A percentile compares a stretch with the other conserved stretches of the same genome.
Conservation (phyloP, 64 coral and sea anemone species). For the Acropora yongei region DNA sequence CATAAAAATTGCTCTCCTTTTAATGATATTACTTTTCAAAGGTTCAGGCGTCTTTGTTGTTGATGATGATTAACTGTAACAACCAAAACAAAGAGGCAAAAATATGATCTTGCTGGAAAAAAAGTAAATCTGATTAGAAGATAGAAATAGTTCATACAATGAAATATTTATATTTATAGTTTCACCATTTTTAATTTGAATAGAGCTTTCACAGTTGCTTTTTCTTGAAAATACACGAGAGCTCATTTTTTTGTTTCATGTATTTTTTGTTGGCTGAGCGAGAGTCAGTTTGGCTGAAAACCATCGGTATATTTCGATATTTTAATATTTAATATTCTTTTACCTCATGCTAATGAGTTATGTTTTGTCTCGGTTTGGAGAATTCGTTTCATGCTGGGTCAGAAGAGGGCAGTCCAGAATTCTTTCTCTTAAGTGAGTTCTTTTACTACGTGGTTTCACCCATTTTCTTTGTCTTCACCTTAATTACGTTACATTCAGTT, state of each 20-base stretch:
- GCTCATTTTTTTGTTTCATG: not conserved
- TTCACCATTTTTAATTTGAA: not conserved
- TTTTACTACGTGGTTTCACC: not conserved
- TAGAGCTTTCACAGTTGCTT: not conserved
- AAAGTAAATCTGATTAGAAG: conserved; percentile 9
- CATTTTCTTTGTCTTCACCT: not conserved
- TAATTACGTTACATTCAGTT: no score
- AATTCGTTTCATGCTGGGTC: conserved; percentile 14
- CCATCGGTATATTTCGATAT: not conserved
- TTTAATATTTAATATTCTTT: not conserved
- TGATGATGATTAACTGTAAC: not conserved
- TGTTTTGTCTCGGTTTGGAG: conserved; percentile 21
- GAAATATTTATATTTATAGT: conserved; percentile 12
- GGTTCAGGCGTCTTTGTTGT: not conserved
- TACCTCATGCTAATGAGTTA: conserved; percentile 9
- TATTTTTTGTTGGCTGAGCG: not conserved
- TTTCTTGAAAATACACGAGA: not conserved
- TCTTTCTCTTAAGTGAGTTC: not conserved
- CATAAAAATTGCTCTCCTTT: not conserved
- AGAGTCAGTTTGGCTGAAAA: not conserved
- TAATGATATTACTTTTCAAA: not conserved
- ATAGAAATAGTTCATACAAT: conserved; percentile 9
- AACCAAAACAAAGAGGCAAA: not conserved
- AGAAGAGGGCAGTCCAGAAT: not conserved
- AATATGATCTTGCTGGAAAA: not conserved